Base-by-base conservation (phyloP, 2,888 invertebrate species). In the Noctua pronuba region DNA sequence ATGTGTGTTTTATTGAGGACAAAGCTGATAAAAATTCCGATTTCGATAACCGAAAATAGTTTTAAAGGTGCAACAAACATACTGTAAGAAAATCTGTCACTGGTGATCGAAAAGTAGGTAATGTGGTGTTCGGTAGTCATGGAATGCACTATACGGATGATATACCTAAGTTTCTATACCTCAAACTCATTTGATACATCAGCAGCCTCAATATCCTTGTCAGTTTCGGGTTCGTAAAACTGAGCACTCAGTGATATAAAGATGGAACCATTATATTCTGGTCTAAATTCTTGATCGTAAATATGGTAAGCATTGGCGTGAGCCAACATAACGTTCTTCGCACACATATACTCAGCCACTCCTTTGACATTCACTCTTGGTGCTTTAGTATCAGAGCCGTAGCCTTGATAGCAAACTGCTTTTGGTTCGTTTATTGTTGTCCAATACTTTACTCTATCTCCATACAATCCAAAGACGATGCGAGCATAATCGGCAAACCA, bases 401-500 rank as follows among this genome's bases (percentile, higher is more conserved):
- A 97, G 0, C 96, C 97, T 1, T 88, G 85, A 35, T 91, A 84
- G 80, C 95, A 95, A 24, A 93, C 83, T 84, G 91, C 88, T 24
- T 86, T 90, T 0, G 97, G 97, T 87, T 97, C 97, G 82, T 97
- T 97, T 49, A 97, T 95, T 1, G 97, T 97, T 11, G 97, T 95
- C 97, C 97, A 97, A 46, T 92, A 78, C 73, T 94, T 94, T 0
- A 96, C 97, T 83, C 95, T 92, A 83, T 97, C 96, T 1, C 97
- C 97, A 80, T 95, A 97, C 31, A 92, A 85, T 67, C 90, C 85
- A 85, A 94, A 97, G 1, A 91, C 91, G 16, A 95, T 85, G 3
- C 94, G 92, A 0, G 97, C 95, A 86, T 96, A 97, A 70, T 95
- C 95, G 5, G 90, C 92, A 82, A 94, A 97, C 94, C 96, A 96